Conservation (phyloP, 2,888 invertebrate species). For the Zeuzera pyrina region DNA sequence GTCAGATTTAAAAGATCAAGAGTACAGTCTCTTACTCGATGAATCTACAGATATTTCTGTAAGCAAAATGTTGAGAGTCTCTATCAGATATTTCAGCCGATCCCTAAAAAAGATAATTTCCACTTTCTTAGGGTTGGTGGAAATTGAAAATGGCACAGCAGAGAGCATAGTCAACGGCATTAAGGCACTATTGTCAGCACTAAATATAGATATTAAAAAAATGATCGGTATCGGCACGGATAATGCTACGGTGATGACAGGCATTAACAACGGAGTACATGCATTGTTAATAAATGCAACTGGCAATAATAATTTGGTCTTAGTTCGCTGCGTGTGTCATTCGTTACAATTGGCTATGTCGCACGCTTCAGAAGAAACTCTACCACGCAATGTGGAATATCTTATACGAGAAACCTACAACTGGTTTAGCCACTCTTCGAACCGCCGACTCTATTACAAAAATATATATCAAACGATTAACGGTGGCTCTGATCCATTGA, state of each 20-base stretch:
- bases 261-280: slow-evolving; percentile 19
- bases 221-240: slow-evolving; percentile 19
- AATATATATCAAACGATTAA: slow-evolving; percentile 6
- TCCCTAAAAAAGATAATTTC: background rate
- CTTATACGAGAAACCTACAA: slow-evolving; percentile 22
- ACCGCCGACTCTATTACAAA: slow-evolving; percentile 13
- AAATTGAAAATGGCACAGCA: background rate
- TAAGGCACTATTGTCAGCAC: no score
- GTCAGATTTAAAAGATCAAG: background rate
- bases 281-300: slow-evolving; percentile 13
- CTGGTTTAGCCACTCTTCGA: slow-evolving; percentile 20
- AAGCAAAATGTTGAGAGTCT: background rate
- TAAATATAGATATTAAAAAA: slow-evolving; percentile 1
- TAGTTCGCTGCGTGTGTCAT: slow-evolving; percentile 13
- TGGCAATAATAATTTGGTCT: slow-evolving; percentile 5
- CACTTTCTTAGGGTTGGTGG: background rate
- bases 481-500: background rate
- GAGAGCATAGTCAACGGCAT: background rate
- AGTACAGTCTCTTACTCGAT: slow-evolving; percentile 1
- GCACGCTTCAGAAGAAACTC: slow-evolving; percentile 18
- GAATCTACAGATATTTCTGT: slow-evolving; percentile 2
- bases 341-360: slow-evolving; percentile 21
- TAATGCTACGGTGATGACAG: slow-evolving; percentile 24
- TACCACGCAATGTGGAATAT: slow-evolving; percentile 21
- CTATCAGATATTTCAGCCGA: background rate